Base-by-base conservation (phyloP, 2,797 vertebrate genomes). In the Scomberomorus guttatus region DNA sequence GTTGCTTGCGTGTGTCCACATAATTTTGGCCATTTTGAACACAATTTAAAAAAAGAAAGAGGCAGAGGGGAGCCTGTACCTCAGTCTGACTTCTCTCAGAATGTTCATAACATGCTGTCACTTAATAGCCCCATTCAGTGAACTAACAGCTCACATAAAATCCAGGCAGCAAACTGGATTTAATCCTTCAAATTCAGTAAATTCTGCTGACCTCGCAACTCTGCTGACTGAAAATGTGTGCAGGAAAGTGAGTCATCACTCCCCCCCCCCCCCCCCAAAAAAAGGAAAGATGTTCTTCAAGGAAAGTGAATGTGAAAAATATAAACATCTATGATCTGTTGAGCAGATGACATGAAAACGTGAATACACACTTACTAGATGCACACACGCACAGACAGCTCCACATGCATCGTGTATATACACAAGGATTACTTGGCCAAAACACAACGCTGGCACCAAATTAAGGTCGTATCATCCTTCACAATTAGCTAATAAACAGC, bases 261-360 rank as follows among this genome's bases (percentile, higher is more conserved):
- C 10, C 79, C 24, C 75, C 55, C 4, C 10, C 17, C 6, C 39
- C 39, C 39, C 12, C 39, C 29, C 58, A 52, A 63, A 61, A 18
- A 46, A 13, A 1, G 56, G 17, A 59, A 32, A 25, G 27, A 12
- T 24, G 63, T 39, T 67, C 59, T 51, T 61, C 34, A 22, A 60
- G 75, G 55, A 60, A 66, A 54, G 69, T 58, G 17, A 42, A 83
- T 20, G 55, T 72, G 54, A 84, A 65, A 34, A 67, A 59, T 57
- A 75, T 64, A 91, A 83, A 88, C 71, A 80, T 59, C 52, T 51
- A 10, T 58, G 72, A 89, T 87, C 74, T 87, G 81, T 87, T 80
- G 66, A 78, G 60, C 85, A 89, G 85, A 90, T 80, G 85, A 89
- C 32, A 27, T 24, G 32, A 78, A 81, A 73, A 18, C 32, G 7